Base-by-base conservation (phyloP, 2,113 vertebrate genomes). In the Siniperca knerii region DNA sequence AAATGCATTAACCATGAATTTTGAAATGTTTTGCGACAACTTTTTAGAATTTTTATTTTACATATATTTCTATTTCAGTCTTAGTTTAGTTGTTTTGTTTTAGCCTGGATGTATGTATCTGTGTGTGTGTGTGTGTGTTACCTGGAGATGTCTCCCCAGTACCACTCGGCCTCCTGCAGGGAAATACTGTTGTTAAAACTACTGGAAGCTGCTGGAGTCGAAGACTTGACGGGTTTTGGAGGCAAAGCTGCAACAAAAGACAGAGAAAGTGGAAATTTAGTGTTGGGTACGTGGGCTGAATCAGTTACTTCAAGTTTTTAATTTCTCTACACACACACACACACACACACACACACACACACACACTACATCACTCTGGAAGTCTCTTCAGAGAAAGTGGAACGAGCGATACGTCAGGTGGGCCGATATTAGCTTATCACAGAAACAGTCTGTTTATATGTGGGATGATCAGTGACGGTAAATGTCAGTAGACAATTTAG, bases 71-170 rank as follows among this genome's bases (percentile, higher is more conserved):
- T 46, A 46, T 46, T 46, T 48, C 4, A 48, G 12, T 13, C 40
- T 40, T 40, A 8, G 7, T 40, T 40, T 40, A 8, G 46, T 44
- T 9, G 9, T 44, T 0, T 10, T 48, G 46, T 48, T 13, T 18
- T 6, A 18, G 48, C 48, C 18, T 52, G 50, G 16, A 52, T 20
- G 16, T 6, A 6, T 33, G 25, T 35, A 12, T 58, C 10, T 60
- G 25, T 18, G 13, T 60, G 12, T 33, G 25, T 29, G 21, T 25
- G 6, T 16, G 25, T 58, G 15, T 8, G 5, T 89, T 87, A 93
- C 92, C 93, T 99, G 89, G 98, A 99, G 90, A 99, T 99, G 95
- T 99, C 98, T 74, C 98, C 98, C 98, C 98, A 99, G 97, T 99
- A 99, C 98, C 98, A 99, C 94, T 99, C 98, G 5, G 98, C 98